These are phyloP conservation scores for Clivina fossor DNA, from an alignment of 2,888 invertebrate genomes.

Conservation along the genomic window DNA sequence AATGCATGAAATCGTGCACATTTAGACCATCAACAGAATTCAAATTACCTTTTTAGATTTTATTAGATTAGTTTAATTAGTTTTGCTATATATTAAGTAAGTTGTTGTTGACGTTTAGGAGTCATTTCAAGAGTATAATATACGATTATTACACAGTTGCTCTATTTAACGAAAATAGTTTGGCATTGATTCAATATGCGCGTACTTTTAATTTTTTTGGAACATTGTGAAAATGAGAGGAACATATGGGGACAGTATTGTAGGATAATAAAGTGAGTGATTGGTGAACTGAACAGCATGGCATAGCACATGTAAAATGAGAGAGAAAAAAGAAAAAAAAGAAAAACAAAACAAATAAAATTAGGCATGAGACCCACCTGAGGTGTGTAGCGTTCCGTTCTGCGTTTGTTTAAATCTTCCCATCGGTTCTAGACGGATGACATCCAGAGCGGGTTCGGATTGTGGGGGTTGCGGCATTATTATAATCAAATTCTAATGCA, in stretches of 20 bases:
- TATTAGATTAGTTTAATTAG: neutral
- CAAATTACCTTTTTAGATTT: slow-evolving; percentile 14
- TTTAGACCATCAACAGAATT: slow-evolving; percentile 9
- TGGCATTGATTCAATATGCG: slow-evolving; percentile 22
- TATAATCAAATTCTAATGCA: slow-evolving; percentile 32
- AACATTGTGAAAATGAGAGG: too few relatives aligned
- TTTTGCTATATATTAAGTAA: too few relatives aligned
- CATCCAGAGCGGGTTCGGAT: slow-evolving; percentile 52
- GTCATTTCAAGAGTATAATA: neutral
- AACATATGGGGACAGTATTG: too few relatives aligned
- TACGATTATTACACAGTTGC: neutral
- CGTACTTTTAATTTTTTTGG: too few relatives aligned
- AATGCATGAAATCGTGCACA: slow-evolving; percentile 27
- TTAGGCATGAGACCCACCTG: slow-evolving; percentile 51
- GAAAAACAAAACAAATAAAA: too few relatives aligned
- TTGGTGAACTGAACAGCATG: neutral
- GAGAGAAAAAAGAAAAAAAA: too few relatives aligned
- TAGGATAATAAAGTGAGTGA: neutral
- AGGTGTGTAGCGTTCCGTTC: slow-evolving; percentile 60
- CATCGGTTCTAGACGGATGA: slow-evolving; percentile 66
- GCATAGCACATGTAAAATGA: too few relatives aligned
- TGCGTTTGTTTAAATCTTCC: slow-evolving; percentile 65
- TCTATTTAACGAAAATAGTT: slow-evolving; percentile 24
- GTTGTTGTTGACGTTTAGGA: slow-evolving; percentile 12
- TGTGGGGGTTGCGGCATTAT: slow-evolving; percentile 33